Percentiles rank a stretch among this genome's conserved stretches.
Conservation (phyloP, 2,113 vertebrate genomes). For the Phaetusa simplex region DNA sequence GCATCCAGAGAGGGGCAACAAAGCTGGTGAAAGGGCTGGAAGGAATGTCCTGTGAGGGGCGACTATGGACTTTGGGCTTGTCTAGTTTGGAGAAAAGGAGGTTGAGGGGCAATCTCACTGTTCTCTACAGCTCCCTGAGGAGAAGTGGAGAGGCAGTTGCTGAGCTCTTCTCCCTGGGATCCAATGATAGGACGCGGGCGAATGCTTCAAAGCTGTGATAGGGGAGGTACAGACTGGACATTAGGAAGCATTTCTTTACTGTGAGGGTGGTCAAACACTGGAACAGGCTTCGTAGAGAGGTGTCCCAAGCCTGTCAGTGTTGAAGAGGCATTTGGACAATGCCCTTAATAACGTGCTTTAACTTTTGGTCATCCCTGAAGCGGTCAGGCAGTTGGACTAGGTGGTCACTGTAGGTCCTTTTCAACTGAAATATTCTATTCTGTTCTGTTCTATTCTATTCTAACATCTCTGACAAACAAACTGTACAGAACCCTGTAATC, state of each 20-base stretch:
- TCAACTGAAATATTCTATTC: background rate
- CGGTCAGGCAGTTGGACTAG: background rate
- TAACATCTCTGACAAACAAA: background rate
- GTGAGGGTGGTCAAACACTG: background rate
- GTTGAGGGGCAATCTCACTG: background rate
- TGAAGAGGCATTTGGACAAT: background rate
- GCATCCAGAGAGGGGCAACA: background rate
- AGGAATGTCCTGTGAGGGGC: background rate
- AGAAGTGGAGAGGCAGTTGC: background rate
- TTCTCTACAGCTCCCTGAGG: background rate
- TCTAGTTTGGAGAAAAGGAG: background rate
- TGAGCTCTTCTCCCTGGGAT: background rate
- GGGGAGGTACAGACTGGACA: background rate
- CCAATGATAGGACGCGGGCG: background rate
- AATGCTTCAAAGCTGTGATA: background rate
- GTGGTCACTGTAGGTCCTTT: background rate
- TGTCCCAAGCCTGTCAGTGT: background rate
- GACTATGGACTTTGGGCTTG: background rate
- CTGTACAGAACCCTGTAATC: background rate
- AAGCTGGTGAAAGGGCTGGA: background rate
- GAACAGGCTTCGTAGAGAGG: background rate
- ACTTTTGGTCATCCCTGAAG: background rate
- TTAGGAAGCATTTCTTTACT: background rate
- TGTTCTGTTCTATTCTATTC: background rate
- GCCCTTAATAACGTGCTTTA: background rate